A percentile compares a stretch with the other conserved stretches of the same genome.
Conservation (phyloP, 1,140 invertebrate genomes). For the Drosophila navojoa region DNA sequence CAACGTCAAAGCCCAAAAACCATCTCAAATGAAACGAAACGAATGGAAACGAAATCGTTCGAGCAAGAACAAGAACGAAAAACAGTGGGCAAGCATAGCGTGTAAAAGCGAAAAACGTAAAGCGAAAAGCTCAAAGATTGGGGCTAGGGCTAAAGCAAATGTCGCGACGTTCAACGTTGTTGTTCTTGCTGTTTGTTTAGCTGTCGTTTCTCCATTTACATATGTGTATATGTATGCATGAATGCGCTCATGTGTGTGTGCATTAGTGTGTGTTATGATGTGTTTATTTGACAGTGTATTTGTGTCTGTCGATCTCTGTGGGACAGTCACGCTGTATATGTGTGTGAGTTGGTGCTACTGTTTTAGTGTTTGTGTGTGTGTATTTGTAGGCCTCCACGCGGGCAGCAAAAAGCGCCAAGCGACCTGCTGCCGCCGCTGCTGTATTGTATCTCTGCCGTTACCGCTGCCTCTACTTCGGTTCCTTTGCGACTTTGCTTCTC, state of each 20-base stretch:
- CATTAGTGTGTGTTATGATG: neutral
- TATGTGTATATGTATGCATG: constrained; percentile 31
- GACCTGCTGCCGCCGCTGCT: constrained; percentile 32
- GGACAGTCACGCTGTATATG: constrained; percentile 23
- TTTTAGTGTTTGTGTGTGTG: constrained; percentile 33
- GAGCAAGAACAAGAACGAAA: constrained; percentile 28
- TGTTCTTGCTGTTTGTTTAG: constrained; percentile 63
- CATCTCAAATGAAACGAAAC: constrained; percentile 37
- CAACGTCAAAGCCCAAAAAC: constrained; percentile 21
- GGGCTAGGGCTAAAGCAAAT: constrained; percentile 56
- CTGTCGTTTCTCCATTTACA: constrained; percentile 68
- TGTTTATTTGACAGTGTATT: constrained; percentile 18
- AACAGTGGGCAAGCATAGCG: constrained; percentile 31
- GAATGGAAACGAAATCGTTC: constrained; percentile 26
- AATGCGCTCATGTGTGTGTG: constrained; percentile 3
- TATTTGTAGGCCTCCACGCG: constrained; percentile 63
- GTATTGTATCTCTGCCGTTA: neutral
- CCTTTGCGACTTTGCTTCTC: neutral
- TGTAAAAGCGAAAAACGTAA: constrained; percentile 38
- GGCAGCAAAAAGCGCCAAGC: constrained; percentile 50
- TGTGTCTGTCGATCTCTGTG: constrained; percentile 27
- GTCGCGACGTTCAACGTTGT: constrained; percentile 44
- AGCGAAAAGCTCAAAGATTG: constrained; percentile 58
- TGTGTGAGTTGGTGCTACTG: neutral
- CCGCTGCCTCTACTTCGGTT: neutral